These are phyloP conservation scores for Drepana arcuata DNA, from an alignment of 1,140 invertebrate genomes.

Conservation along the genomic window DNA sequence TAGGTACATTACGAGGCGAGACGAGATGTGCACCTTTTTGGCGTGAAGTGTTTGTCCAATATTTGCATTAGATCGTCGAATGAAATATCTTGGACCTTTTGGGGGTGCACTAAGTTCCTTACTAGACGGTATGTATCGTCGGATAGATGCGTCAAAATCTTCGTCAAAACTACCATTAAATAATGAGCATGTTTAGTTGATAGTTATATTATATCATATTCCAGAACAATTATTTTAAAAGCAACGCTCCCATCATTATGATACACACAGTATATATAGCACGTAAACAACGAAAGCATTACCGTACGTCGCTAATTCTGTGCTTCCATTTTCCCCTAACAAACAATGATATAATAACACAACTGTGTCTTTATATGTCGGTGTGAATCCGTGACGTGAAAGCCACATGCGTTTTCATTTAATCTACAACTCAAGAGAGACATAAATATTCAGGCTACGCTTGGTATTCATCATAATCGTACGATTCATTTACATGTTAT, in stretches of 20 bases:
- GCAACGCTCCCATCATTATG: too few species aligned
- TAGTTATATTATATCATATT: too few species aligned
- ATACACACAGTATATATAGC: too few species aligned
- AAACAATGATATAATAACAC: too few species aligned
- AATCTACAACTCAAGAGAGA: slow-evolving; percentile 24
- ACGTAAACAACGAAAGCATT: too few species aligned
- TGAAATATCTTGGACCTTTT: slow-evolving; percentile 5
- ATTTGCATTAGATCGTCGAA: slow-evolving; percentile 8
- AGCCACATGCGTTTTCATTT: slow-evolving; percentile 27
- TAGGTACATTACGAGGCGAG: too few species aligned
- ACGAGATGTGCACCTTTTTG: slow-evolving; percentile 10
- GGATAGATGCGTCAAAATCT: slow-evolving; percentile 13
- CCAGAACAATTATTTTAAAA: too few species aligned
- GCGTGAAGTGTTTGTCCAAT: slow-evolving; percentile 15
- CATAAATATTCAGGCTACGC: slow-evolving; percentile 40
- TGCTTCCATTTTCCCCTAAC: too few species aligned
- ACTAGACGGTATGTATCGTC: slow-evolving; percentile 15
- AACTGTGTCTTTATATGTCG: too few species aligned
- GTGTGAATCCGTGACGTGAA: slow-evolving; percentile 30
- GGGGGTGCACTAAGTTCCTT: slow-evolving; percentile 10
- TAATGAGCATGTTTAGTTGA: too few species aligned
- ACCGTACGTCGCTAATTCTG: too few species aligned
- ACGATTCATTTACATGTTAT: slow-evolving; percentile 55
- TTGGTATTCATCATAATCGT: slow-evolving; percentile 44
- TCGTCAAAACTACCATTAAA: too few species aligned